These are phyloP conservation scores for Microctenopoma stevenorrisi DNA, from an alignment of 2,797 vertebrate genomes.

Conservation along the genomic window DNA sequence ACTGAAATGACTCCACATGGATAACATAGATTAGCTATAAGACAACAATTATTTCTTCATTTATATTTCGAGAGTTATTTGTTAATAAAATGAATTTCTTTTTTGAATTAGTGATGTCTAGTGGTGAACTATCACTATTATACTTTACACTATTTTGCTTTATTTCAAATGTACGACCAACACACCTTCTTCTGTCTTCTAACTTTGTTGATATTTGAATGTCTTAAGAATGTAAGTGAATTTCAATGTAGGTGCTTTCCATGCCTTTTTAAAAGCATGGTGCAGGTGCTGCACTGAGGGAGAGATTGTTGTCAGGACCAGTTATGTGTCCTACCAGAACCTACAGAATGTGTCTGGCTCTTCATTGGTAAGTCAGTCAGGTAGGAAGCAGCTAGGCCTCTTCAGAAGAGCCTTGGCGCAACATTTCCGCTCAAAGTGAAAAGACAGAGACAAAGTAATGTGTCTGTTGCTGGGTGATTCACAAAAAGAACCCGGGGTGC, in stretches of 20 bases:
- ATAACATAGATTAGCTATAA: background rate
- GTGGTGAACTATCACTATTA: too few species aligned
- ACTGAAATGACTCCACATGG: background rate
- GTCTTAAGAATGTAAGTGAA: too few species aligned
- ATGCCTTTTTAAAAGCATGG: slow-evolving; percentile 58
- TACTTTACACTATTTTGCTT: too few species aligned
- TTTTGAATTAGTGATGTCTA: too few species aligned
- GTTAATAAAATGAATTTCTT: too few species aligned
- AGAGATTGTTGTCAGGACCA: slow-evolving; percentile 80
- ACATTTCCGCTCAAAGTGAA: slow-evolving; percentile 81
- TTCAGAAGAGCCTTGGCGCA: slow-evolving; percentile 78
- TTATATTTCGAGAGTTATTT: too few species aligned
- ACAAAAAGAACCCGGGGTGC: slow-evolving; percentile 80
- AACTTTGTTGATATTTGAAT: too few species aligned
- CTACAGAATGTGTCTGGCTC: slow-evolving; percentile 70
- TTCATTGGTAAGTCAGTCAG: slow-evolving; percentile 87
- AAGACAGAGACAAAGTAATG: slow-evolving; percentile 80
- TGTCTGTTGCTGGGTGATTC: slow-evolving; percentile 83
- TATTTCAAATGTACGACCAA: too few species aligned
- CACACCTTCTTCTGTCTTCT: background rate
- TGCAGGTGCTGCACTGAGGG: slow-evolving; percentile 64
- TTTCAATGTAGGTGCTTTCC: slow-evolving; percentile 25
- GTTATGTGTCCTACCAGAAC: slow-evolving; percentile 78
- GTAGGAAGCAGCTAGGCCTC: slow-evolving; percentile 78
- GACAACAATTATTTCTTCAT: background rate